These are phyloP conservation scores for Isaurus tuberculatus DNA, from an alignment of 92 coral and sea anemone genomes.

Conservation along the genomic window DNA sequence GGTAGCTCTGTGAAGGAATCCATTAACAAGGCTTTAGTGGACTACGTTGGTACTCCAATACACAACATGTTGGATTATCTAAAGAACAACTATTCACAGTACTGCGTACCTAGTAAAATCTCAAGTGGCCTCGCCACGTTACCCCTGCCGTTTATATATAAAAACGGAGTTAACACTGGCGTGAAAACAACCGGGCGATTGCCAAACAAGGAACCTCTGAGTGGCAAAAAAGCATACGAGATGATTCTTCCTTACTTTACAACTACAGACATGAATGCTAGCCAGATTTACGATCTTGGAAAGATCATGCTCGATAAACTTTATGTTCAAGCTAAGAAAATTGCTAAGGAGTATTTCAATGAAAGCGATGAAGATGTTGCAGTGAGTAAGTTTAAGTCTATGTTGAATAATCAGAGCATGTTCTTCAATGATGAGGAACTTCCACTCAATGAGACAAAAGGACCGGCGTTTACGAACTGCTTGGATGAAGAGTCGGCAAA, in stretches of 20 bases:
- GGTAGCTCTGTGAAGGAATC: conserved; percentile 61
- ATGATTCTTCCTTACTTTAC: conserved; percentile 91
- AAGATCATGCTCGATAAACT: conserved; percentile 65
- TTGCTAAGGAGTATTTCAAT: conserved; percentile 76
- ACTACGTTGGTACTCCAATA: conserved; percentile 84
- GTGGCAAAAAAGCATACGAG: conserved; percentile 85
- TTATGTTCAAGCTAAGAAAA: conserved; percentile 80
- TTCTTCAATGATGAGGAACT: conserved; percentile 88
- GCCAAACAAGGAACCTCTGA: conserved; percentile 77
- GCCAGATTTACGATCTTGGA: conserved; percentile 76
- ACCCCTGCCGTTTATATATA: conserved; percentile 80
- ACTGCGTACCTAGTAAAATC: conserved; percentile 92
- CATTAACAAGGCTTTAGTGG: conserved; percentile 72
- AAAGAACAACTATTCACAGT: conserved; percentile 71
- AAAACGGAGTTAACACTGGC: conserved; percentile 68
- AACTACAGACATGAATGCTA: conserved; percentile 78
- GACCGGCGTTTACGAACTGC: conserved; percentile 84
- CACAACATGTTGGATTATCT: conserved; percentile 72
- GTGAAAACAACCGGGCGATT: conserved; percentile 69
- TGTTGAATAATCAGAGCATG: conserved; percentile 78
- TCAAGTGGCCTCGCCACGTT: conserved; percentile 95
- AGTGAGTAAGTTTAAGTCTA: conserved; percentile 72
- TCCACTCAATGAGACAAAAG: conserved; percentile 85
- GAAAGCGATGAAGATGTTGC: conserved; percentile 61
- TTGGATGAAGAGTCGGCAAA: conserved; percentile 72